Evolutionary conservation across 2,113 vertebrate genomes (phyloP).

Genomic region (Perca fluviatilis): DNA sequence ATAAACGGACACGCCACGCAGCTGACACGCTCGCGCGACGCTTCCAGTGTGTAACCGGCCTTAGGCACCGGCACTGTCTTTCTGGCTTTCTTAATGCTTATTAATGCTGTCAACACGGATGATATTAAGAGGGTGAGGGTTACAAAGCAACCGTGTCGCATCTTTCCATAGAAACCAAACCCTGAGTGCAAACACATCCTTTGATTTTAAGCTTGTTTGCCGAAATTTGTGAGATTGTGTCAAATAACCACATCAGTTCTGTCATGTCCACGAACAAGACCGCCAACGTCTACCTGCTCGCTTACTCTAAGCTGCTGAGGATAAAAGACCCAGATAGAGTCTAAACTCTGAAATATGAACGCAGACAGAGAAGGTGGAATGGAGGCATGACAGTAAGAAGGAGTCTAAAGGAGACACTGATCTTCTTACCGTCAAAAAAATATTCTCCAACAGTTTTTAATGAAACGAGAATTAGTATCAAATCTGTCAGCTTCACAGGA

Average conservation of each 20-base stretch:
- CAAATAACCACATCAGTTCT: not conserved
- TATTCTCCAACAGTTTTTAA: slow-evolving; percentile 12
- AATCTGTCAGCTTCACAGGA: not conserved
- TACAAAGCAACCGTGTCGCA: not conserved
- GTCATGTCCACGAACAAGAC: slow-evolving; percentile 4
- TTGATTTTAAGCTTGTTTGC: slow-evolving; percentile 8
- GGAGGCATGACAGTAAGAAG: not conserved
- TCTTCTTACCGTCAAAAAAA: slow-evolving; percentile 38
- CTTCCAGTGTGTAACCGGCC: too few species aligned
- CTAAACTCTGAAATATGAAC: not conserved
- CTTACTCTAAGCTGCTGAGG: not conserved
- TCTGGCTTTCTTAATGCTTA: not conserved
- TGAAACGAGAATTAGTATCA: slow-evolving; percentile 13
- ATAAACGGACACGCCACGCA: too few species aligned
- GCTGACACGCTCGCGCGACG: too few species aligned
- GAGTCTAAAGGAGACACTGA: slow-evolving; percentile 22
- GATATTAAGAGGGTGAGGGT: not conserved
- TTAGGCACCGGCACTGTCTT: too few species aligned
- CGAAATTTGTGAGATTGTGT: not conserved
- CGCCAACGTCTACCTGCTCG: slow-evolving; percentile 32
- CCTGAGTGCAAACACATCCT: not conserved
- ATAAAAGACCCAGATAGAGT: not conserved
- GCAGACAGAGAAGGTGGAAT: not conserved
- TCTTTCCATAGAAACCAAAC: not conserved
- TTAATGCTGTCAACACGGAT: not conserved